A percentile compares a stretch with the other conserved stretches of the same genome.
Evolutionary conservation across 53 echinoderm and acorn worm genomes (phyloP).

Genomic region (Paracentrotus lividus): DNA sequence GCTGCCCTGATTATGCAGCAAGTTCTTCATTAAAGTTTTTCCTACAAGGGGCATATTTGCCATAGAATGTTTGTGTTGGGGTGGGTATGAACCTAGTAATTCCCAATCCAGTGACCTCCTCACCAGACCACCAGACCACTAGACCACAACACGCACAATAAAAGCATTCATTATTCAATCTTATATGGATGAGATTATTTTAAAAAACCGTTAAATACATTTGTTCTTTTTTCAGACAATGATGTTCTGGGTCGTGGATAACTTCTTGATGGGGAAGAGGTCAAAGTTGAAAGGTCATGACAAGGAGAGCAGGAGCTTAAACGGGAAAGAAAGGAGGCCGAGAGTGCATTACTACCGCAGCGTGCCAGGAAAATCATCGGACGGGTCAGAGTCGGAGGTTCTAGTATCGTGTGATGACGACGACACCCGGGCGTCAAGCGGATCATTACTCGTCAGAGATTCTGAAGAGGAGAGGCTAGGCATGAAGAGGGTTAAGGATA

Average conservation of each 20-base stretch:
- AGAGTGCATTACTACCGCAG: slow-evolving; percentile 83
- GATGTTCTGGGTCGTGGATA: slow-evolving; percentile 99
- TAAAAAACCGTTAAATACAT: too few relatives aligned
- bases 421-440: slow-evolving; percentile 25
- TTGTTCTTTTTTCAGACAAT: slow-evolving; percentile 80
- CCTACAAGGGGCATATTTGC: too few relatives aligned
- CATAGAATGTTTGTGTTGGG: too few relatives aligned
- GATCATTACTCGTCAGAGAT: slow-evolving; percentile 31
- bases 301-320: slow-evolving; percentile 4
- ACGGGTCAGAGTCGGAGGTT: slow-evolving; percentile 89
- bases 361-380: slow-evolving; percentile 60
- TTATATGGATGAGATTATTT: too few relatives aligned
- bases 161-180: too few relatives aligned
- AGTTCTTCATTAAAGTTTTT: too few relatives aligned
- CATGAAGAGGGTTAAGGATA: slow-evolving; percentile 45
- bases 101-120: too few relatives aligned
- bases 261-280: slow-evolving; percentile 94
- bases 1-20: too few relatives aligned
- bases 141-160: too few relatives aligned
- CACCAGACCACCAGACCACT: too few relatives aligned
- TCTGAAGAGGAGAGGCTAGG: not conserved
- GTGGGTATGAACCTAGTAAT: too few relatives aligned
- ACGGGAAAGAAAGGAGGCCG: slow-evolving; percentile 54
- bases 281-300: slow-evolving; percentile 75
- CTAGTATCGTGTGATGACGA: slow-evolving; percentile 88